These are phyloP conservation scores for Stratiolaelaps scimitus DNA, from an alignment of 1,140 invertebrate species.

Conservation along the genomic window DNA sequence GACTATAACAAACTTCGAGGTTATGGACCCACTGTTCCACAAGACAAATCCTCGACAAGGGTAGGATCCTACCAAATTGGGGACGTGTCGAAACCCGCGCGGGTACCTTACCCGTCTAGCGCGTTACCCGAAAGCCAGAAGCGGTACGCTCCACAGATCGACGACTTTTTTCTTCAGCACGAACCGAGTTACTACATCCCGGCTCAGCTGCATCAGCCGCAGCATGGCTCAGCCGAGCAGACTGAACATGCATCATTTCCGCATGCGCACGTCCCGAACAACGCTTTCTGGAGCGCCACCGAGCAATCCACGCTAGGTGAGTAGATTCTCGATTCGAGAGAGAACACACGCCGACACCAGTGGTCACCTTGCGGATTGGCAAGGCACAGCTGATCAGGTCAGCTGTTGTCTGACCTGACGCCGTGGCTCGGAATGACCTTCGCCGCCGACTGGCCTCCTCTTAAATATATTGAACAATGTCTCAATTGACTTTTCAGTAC, in stretches of 20 bases:
- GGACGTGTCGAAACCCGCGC: too few relatives aligned
- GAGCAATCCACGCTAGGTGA: constrained; percentile 19
- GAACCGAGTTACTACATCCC: constrained; percentile 20
- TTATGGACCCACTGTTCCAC: not conserved
- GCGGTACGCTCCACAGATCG: constrained; percentile 25
- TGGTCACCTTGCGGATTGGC: too few relatives aligned
- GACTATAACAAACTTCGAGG: constrained; percentile 20
- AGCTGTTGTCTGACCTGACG: too few relatives aligned
- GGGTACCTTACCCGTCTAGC: not conserved
- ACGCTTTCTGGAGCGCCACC: not conserved
- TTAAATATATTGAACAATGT: too few relatives aligned
- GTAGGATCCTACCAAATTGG: constrained; percentile 4
- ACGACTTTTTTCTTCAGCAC: constrained; percentile 26
- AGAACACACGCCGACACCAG: too few relatives aligned
- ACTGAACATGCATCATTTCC: not conserved
- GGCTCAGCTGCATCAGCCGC: too few relatives aligned
- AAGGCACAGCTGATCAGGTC: too few relatives aligned
- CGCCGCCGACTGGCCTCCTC: too few relatives aligned
- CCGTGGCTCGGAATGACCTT: too few relatives aligned
- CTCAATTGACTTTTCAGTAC: constrained; percentile 16
- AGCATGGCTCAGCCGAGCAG: not conserved
- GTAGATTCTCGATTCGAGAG: too few relatives aligned
- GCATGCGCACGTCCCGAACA: not conserved
- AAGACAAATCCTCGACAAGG: constrained; percentile 13
- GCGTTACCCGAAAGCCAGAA: not conserved